These are phyloP conservation scores for Pseudochirops corinnae DNA, from an alignment of 2,797 vertebrate species.

Conservation along the genomic window DNA sequence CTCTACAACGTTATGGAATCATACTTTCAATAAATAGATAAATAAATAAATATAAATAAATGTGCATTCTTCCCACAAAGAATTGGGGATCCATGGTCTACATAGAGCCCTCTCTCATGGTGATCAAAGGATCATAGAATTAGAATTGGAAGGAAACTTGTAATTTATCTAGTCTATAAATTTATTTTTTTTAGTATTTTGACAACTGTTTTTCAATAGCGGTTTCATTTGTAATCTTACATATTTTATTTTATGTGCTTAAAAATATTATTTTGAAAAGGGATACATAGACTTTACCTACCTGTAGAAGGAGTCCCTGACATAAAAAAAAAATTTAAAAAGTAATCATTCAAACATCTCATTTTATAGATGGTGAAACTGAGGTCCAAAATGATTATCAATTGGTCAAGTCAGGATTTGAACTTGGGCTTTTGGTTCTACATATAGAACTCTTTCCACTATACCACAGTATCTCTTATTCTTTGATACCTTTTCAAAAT, in stretches of 20 bases:
- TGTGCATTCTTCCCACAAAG: neutral
- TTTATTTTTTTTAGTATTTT: neutral
- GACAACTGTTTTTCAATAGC: neutral
- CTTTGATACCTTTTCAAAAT: neutral
- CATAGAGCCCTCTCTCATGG: neutral
- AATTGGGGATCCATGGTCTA: neutral
- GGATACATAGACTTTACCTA: neutral
- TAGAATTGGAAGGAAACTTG: neutral
- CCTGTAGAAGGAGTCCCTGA: neutral
- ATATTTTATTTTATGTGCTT: neutral
- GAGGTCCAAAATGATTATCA: neutral
- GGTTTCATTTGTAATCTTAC: neutral
- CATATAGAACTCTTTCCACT: neutral
- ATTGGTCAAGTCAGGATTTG: neutral
- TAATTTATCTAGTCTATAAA: neutral
- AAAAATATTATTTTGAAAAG: neutral
- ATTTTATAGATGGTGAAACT: neutral
- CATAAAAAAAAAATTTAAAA: neutral
- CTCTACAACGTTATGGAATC: neutral
- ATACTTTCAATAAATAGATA: neutral
- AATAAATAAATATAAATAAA: neutral
- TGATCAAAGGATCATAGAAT: neutral
- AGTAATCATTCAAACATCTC: neutral
- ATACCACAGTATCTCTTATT: neutral
- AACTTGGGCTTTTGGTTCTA: neutral